Evolutionary conservation across 2,888 invertebrate genomes (phyloP), one percentile per base, ranked within the genome.

Genomic region (Petrolisthes manimaculis): DNA sequence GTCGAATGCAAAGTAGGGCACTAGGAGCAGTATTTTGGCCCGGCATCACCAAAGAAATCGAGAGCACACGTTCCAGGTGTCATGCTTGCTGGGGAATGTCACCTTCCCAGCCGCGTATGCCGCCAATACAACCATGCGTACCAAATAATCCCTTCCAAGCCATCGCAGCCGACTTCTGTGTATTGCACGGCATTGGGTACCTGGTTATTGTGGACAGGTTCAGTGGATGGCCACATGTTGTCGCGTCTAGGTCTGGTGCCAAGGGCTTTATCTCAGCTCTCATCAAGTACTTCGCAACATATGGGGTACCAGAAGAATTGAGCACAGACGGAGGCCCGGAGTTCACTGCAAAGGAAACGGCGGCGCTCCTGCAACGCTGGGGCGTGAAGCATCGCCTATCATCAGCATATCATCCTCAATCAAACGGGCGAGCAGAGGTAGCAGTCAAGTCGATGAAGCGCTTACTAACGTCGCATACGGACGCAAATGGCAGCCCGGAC

Each of bases 21-120:
- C 83, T 82, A 14, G 5, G 54, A 18, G 67, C 79, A 8, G 85
- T 79, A 14, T 61, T 85, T 53, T 85, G 79, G 79, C 79, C 67
- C 1, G 67, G 81, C 54, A 80, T 86, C 67, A 51, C 81, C 51
- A 81, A 53, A 54, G 86, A 71, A 54, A 71, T 89, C 79, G 5
- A n/a, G n/a, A n/a, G n/a, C n/a, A n/a, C n/a, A n/a, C n/a, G n/a
- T n/a, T n/a, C n/a, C 83, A 61, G 51, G 69, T 86, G 82, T 77
- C 74, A 56, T 5, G 55, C 24, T 5, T 86, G 81, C 56, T 86
- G 82, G 74, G 24, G 74, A 74, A 86, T 86, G 82, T 82, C 86
- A 56, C 82, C 86, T 37, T 86, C 86, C 53, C 86, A 86, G 81
- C 82, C 82, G 53, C 86, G 51, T 74, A 81, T 86, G 86, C 86